phyloP scores from a whole-genome alignment of 1,140 invertebrate genomes.

The Bombus superbus region DNA sequence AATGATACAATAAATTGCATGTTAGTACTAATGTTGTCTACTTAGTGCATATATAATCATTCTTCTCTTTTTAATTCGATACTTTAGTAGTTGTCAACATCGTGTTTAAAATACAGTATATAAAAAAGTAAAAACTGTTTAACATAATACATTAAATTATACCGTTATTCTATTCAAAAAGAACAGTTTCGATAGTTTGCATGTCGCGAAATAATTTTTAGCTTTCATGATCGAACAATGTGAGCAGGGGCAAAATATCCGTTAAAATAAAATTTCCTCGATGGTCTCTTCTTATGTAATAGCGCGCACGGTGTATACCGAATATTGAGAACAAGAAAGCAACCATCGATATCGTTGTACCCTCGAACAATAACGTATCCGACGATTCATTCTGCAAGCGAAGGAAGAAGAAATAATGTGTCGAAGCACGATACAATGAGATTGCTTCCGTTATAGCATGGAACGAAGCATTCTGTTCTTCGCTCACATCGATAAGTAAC shows the following conservation, averaged over 20 bases:
- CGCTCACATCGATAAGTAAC: constrained; percentile 48
- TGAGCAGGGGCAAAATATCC: background rate
- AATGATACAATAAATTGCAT: background rate
- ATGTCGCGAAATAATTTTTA: constrained; percentile 1
- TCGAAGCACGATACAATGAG: background rate
- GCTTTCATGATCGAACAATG: constrained; percentile 3
- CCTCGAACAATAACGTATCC: constrained; percentile 15
- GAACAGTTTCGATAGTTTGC: background rate
- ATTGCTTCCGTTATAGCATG: background rate
- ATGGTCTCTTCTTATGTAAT: constrained; percentile 34
- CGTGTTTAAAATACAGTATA: background rate
- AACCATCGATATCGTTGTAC: constrained; percentile 8
- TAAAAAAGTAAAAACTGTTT: background rate
- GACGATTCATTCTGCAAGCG: constrained; percentile 9
- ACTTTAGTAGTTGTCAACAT: background rate
- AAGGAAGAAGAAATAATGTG: constrained; percentile 14
- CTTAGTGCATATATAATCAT: background rate
- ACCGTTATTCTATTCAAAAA: background rate
- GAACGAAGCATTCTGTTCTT: constrained; percentile 31
- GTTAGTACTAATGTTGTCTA: background rate
- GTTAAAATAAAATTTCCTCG: background rate
- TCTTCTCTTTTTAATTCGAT: background rate
- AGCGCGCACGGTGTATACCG: background rate
- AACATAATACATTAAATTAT: background rate
- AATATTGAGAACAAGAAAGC: background rate